These are phyloP conservation scores for Alsophila aescularia DNA, from an alignment of 2,888 invertebrate species.

Conservation along the genomic window DNA sequence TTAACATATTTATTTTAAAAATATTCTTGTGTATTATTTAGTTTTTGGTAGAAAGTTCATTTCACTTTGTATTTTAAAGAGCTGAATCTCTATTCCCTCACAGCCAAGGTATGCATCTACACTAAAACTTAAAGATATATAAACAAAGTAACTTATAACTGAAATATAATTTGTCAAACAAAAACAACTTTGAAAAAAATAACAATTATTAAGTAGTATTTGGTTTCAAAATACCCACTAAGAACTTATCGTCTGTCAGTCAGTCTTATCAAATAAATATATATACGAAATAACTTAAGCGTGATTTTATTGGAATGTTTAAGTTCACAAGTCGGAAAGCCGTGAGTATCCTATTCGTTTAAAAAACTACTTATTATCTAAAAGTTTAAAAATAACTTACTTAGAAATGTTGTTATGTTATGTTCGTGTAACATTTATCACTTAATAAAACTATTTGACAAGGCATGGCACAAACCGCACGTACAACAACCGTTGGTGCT, in stretches of 20 bases:
- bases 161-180: conserved; percentile 42
- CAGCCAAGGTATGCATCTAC: conserved; percentile 64
- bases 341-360: conserved; percentile 49
- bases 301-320: conserved; percentile 58
- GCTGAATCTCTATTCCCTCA: conserved; percentile 62
- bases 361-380: conserved; percentile 18
- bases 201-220: conserved; percentile 43
- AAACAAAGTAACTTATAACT: conserved; percentile 38
- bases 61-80: conserved; percentile 48
- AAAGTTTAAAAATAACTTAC: conserved; percentile 39
- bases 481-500: conserved; percentile 39
- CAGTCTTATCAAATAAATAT: conserved; percentile 67
- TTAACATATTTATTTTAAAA: conserved; percentile 54
- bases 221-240: conserved; percentile 50
- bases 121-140: conserved; percentile 31
- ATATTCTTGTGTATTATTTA: conserved; percentile 49
- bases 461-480: conserved; percentile 59
- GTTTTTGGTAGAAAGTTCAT: conserved; percentile 61
- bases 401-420: conserved; percentile 47
- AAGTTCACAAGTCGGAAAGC: conserved; percentile 45
- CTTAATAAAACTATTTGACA: conserved; percentile 44
- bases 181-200: conserved; percentile 50
- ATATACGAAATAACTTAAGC: conserved; percentile 49
- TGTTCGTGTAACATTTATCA: conserved; percentile 41
- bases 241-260: conserved; percentile 60